phyloP scores from a whole-genome alignment of 2,797 vertebrate genomes.

The Lutjanus campechanus region DNA sequence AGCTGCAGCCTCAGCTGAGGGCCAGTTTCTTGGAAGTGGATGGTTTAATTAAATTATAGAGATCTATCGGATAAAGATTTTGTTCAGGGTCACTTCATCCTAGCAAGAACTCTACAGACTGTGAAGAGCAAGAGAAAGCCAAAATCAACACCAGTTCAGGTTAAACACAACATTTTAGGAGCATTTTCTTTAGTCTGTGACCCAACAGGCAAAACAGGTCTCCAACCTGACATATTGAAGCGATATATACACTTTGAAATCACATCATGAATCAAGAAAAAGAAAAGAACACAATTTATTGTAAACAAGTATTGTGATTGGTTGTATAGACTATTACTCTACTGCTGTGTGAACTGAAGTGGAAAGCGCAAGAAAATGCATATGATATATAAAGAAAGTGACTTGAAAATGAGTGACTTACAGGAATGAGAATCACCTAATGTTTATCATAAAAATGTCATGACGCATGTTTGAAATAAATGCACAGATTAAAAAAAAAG shows the following conservation, averaged over 20 bases:
- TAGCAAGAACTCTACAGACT: constrained; percentile 6
- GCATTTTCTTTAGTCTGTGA: too few relatives aligned
- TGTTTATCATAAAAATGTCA: background rate
- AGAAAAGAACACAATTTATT: too few relatives aligned
- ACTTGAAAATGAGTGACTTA: background rate
- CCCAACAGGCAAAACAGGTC: too few relatives aligned
- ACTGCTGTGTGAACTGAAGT: background rate
- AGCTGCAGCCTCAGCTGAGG: constrained; percentile 10
- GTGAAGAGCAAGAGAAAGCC: background rate
- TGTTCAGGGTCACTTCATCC: constrained; percentile 6
- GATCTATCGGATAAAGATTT: constrained; percentile 20
- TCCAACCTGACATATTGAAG: too few relatives aligned
- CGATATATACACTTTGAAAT: too few relatives aligned
- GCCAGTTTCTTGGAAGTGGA: constrained; percentile 22
- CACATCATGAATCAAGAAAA: too few relatives aligned
- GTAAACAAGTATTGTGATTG: too few relatives aligned
- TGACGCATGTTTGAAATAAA: background rate
- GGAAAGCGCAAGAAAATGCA: background rate
- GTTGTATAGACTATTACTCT: too few relatives aligned
- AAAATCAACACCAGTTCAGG: constrained; percentile 13
- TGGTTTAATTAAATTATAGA: constrained; percentile 30
- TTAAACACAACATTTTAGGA: constrained; percentile 12
- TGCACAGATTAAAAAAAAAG: background rate
- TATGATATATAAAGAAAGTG: background rate
- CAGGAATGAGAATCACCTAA: background rate